Evolutionary conservation across 2,888 invertebrate genomes (phyloP), one percentile per base, ranked within the genome.

Genomic region (Neocrepidodera transversa): DNA sequence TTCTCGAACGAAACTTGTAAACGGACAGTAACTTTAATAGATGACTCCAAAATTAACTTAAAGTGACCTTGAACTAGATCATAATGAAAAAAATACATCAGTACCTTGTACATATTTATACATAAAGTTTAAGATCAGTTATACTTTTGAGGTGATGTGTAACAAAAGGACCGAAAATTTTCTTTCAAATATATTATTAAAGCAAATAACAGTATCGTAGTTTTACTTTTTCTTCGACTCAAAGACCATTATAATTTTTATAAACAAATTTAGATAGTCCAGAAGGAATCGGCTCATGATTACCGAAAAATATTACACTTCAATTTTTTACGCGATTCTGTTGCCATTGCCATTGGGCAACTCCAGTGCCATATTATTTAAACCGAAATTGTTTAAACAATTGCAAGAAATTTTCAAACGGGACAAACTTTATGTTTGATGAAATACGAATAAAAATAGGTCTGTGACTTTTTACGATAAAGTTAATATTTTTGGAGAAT

Each of bases 41-140:
- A 71, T 23, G 61, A 73, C 73, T 73, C 74, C 72, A 75, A 75
- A 72, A 68, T 54, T 73, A 73, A 74, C 71, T 74, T 70, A 76
- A 79, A 79, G 78, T 79, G 78, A 78, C 78, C 78, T 79, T 76
- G 74, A 45, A 76, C 74, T 77, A 75, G 74, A 76, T 73, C 75
- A 74, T 76, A 76, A 77, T 60, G 53, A 58, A n/a, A 65, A 54
- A 67, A 68, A 70, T 69, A 74, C 73, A 75, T 71, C 76, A 77
- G 79, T 78, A 79, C 77, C 78, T 78, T 78, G 77, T 76, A 77
- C 71, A 76, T 76, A 76, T 73, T 69, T 71, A 72, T 71, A 71
- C 65, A 71, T 66, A 69, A 67, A 64, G 58, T 66, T 72, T 70
- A 72, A 72, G 66, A 69, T 68, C 68, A 69, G 69, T 71, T 73